Percentiles rank a stretch among this genome's conserved stretches.
These are phyloP conservation scores for Phthorimaea operculella DNA, from an alignment of 1,140 invertebrate species.

Conservation along the genomic window DNA sequence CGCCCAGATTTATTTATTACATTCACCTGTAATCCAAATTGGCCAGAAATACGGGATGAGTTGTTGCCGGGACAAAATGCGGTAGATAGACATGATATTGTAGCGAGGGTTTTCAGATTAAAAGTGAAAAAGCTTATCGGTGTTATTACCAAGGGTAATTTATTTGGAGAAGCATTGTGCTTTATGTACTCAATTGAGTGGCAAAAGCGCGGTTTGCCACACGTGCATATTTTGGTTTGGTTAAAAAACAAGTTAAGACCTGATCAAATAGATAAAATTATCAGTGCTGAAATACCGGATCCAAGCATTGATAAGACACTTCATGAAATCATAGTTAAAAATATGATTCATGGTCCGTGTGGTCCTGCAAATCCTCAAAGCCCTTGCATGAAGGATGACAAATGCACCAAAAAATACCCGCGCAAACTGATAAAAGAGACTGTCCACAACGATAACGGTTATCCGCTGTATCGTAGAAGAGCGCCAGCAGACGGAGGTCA, in stretches of 20 bases:
- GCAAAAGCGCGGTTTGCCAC: conserved; percentile 62
- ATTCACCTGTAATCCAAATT: conserved; percentile 20
- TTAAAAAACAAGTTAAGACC: conserved; percentile 35
- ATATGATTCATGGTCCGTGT: conserved; percentile 59
- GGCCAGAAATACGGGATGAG: conserved; percentile 24
- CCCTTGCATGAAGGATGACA: conserved; percentile 31
- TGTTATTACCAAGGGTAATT: conserved; percentile 30
- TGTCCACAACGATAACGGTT: conserved; percentile 21
- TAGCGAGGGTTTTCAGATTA: conserved; percentile 24
- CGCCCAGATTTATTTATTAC: conserved; percentile 30
- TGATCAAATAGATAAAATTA: conserved; percentile 48
- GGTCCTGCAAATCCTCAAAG: conserved; percentile 20
- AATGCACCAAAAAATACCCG: conserved; percentile 28
- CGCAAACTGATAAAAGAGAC: conserved; percentile 19
- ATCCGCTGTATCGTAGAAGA: conserved; percentile 28
- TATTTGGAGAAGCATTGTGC: conserved; percentile 35
- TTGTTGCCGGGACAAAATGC: conserved; percentile 32
- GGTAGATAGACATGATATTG: conserved; percentile 28
- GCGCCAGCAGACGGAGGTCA: conserved; percentile 23
- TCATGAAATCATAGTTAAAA: conserved; percentile 32
- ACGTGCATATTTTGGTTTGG: conserved; percentile 62
- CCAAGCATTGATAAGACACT: conserved; percentile 32
- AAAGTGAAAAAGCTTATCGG: conserved; percentile 27
- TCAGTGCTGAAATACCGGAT: conserved; percentile 65
- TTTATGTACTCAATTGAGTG: too few species aligned